A percentile compares a stretch with the other conserved stretches of the same genome.
Evolutionary conservation across 2,113 vertebrate genomes (phyloP).

Genomic region (Fulmarus glacialis): DNA sequence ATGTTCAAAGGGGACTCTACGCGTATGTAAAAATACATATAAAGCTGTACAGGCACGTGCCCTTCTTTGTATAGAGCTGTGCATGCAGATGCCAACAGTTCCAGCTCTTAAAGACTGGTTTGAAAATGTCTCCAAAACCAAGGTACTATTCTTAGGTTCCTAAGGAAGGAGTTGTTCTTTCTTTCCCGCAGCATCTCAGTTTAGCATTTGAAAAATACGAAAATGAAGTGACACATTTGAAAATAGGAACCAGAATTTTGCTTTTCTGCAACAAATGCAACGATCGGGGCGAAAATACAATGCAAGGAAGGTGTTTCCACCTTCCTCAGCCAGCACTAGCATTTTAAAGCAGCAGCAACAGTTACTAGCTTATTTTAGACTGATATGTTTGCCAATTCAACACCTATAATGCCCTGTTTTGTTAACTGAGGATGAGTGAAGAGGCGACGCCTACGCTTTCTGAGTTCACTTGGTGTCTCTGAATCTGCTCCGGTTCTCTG

Average conservation of each 20-base stretch:
- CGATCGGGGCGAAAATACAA: background rate
- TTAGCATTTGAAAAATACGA: background rate
- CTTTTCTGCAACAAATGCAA: background rate
- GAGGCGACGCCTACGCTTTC: background rate
- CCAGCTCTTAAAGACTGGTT: background rate
- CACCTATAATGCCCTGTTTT: background rate
- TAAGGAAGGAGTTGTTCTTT: background rate
- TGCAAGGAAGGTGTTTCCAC: background rate
- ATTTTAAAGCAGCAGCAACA: background rate
- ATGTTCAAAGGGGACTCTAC: background rate
- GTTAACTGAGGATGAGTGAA: conserved; percentile 29
- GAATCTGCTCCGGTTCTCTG: conserved; percentile 1
- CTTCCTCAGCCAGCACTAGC: background rate
- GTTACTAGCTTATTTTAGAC: background rate
- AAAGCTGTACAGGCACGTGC: background rate
- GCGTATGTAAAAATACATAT: background rate
- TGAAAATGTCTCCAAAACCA: background rate
- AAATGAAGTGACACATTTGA: background rate
- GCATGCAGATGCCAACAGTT: background rate
- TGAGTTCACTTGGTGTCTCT: background rate
- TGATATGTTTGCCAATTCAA: conserved; percentile 72
- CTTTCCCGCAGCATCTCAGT: background rate
- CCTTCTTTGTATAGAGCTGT: background rate
- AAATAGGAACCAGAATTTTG: background rate
- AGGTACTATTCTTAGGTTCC: background rate